These are phyloP conservation scores for Pteropus alecto DNA, from an alignment of 2,113 vertebrate genomes.

Conservation along the genomic window DNA sequence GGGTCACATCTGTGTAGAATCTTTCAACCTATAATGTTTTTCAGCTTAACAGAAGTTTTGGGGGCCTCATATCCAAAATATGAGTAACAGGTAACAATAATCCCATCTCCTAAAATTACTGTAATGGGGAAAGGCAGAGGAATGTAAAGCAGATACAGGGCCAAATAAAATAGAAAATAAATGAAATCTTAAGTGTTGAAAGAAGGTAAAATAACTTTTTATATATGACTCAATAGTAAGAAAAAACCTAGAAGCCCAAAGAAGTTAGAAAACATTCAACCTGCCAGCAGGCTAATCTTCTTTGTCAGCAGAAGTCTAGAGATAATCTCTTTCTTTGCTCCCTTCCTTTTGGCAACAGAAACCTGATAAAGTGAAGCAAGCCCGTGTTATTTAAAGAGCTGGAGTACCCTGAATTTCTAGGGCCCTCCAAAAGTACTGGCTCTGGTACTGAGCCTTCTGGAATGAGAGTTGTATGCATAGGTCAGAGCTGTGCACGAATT, in stretches of 20 bases:
- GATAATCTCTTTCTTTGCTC: conserved; percentile 45
- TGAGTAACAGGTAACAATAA: conserved; percentile 1
- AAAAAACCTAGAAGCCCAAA: conserved; percentile 32
- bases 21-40: neutral
- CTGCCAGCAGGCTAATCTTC: conserved; percentile 9
- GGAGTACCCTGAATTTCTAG: neutral
- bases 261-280: conserved; percentile 17
- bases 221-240: neutral
- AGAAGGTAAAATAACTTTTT: conserved; percentile 6
- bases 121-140: neutral
- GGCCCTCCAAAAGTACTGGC: neutral
- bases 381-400: conserved; percentile 12
- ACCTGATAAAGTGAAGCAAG: conserved; percentile 38
- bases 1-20: neutral
- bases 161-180: conserved; percentile 18
- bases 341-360: conserved; percentile 59
- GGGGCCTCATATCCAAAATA: neutral
- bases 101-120: neutral
- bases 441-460: neutral
- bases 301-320: neutral
- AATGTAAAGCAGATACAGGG: neutral
- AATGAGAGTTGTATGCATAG: neutral
- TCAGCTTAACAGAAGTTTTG: conserved; percentile 14
- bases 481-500: neutral
- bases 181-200: neutral